A percentile compares a stretch with the other conserved stretches of the same genome.
phyloP scores from a whole-genome alignment of 2,797 vertebrate genomes.

The Rallus crepitans region DNA sequence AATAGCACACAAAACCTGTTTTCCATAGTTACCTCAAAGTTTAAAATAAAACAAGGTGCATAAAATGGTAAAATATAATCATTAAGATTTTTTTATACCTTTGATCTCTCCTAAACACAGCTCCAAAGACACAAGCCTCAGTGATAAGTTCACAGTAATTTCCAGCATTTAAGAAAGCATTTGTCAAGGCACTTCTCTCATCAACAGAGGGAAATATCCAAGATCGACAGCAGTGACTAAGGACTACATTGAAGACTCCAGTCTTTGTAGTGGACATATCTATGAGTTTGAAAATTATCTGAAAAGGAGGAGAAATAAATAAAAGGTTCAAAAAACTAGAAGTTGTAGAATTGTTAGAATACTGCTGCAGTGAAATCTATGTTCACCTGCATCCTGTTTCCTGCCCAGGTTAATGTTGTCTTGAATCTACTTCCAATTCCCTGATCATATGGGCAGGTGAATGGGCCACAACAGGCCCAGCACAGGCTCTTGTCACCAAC shows the following conservation, averaged over 20 bases:
- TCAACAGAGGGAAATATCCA: conserved; percentile 81
- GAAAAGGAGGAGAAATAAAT: conserved; percentile 33
- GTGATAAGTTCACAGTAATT: conserved; percentile 84
- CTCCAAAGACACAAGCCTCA: conserved; percentile 92
- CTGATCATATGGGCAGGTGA: background rate
- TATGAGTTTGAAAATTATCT: conserved; percentile 87
- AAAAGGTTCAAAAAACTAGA: background rate
- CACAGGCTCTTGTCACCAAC: background rate
- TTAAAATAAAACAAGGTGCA: background rate
- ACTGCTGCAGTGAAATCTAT: background rate
- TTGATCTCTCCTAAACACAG: conserved; percentile 93
- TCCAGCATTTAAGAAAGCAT: conserved; percentile 80
- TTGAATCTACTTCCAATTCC: background rate
- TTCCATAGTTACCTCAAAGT: background rate
- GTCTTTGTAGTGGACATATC: conserved; percentile 89
- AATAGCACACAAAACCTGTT: background rate
- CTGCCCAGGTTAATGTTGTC: background rate
- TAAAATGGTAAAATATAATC: background rate
- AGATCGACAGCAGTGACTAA: conserved; percentile 88
- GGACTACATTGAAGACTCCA: conserved; percentile 89
- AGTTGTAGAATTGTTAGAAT: background rate
- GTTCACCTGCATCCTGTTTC: background rate
- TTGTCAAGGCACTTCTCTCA: conserved; percentile 16
- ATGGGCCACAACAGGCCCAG: background rate
- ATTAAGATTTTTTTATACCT: conserved; percentile 76